Evolutionary conservation across 2,888 invertebrate genomes (phyloP), one percentile per base, ranked within the genome.

Genomic region (Macaria notata): DNA sequence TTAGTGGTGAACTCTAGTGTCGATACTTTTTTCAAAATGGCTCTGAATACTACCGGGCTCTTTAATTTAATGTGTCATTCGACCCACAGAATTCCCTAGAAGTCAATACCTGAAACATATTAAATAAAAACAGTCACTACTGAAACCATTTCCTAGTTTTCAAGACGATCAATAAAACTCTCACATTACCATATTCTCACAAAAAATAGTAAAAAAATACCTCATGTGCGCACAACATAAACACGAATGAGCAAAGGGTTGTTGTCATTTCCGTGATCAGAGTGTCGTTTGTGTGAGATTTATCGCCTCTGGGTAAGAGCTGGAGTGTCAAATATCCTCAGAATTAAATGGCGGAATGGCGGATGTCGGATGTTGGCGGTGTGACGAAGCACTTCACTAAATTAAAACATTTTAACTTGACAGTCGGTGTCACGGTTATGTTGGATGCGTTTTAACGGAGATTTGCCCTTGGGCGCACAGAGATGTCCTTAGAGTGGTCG

Each of bases 371-470:
- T 81, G 76, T 76, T 1, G 73, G 76, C 71, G 64, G 61, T 64
- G 72, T 85, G 86, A 86, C 79, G 82, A 75, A 84, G 79, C 78
- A 76, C 77, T 65, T 64, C 80, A 82, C 79, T 89, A 88, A 88
- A 89, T 90, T 89, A 90, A 89, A 88, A 88, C 86, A 86, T 88
- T 88, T 84, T 76, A 79, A 84, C 84, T 79, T 86, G 88, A 86
- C 89, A 88, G 83, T 71, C 68, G 66, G 70, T 81, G 87, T 86
- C 83, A 83, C 74, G 81, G 79, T 71, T 81, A 73, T 78, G 73
- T 73, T 69, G 73, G 68, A 65, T 69, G 64, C 66, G 72, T 84
- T 84, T 76, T 78, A 79, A 77, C 75, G 75, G 74, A 73, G 77
- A 75, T 79, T 76, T 77, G 73, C 63, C 74, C 71, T 72, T 72